Evolutionary conservation across 2,888 invertebrate species (phyloP).

Genomic region (Xylophagus ater): DNA sequence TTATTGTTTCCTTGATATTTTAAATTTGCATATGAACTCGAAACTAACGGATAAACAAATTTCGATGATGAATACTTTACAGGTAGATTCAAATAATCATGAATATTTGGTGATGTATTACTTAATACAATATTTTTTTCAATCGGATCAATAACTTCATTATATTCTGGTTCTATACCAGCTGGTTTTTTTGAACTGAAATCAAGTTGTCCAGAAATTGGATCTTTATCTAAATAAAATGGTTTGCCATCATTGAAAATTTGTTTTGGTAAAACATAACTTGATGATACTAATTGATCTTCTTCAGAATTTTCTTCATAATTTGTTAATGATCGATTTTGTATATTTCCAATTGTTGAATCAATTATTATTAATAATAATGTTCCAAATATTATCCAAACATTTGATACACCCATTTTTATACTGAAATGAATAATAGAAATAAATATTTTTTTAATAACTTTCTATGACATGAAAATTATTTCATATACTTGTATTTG

Average conservation of each 20-base stretch:
- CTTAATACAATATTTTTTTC: conserved; percentile 48
- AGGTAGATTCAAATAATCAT: conserved; percentile 56
- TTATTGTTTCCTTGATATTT: conserved; percentile 55
- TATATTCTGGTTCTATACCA: conserved; percentile 32
- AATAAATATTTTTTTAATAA: no score
- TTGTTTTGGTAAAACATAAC: conserved; percentile 42
- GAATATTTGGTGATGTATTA: conserved; percentile 50
- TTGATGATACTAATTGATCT: conserved; percentile 31
- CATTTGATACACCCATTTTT: no score
- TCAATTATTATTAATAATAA: no score
- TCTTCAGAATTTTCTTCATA: conserved; percentile 23
- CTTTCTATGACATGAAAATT: no score
- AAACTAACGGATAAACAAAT: conserved; percentile 57
- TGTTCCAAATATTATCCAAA: no score
- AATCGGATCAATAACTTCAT: conserved; percentile 39
- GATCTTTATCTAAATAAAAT: conserved; percentile 57
- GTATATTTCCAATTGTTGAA: no score
- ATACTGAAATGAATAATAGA: no score
- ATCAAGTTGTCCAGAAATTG: conserved; percentile 52
- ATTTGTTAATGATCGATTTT: no score
- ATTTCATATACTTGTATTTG: no score
- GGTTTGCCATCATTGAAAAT: conserved; percentile 59
- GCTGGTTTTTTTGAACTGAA: conserved; percentile 46
- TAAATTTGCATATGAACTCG: conserved; percentile 59
- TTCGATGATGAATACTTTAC: conserved; percentile 57